A percentile compares a stretch with the other conserved stretches of the same genome.
Conservation (phyloP, 2,113 vertebrate genomes). For the Microtus richardsoni region DNA sequence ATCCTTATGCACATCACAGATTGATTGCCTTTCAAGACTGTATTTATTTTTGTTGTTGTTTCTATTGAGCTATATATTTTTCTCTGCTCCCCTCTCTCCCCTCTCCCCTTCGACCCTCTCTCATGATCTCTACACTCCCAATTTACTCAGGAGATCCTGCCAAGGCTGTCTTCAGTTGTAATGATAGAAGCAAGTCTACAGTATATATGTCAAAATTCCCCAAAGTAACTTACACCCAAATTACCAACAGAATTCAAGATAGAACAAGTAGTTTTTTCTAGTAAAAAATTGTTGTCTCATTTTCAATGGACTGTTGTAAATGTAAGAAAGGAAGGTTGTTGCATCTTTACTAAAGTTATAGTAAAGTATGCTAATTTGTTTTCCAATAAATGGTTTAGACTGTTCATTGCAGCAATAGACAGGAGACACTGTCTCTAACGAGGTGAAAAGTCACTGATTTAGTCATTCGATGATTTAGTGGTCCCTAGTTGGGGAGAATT, state of each 20-base stretch:
- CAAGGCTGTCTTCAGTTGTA: conserved; percentile 3
- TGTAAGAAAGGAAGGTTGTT: not conserved
- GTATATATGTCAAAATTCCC: not conserved
- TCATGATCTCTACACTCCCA: too few relatives aligned
- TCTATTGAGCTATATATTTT: too few relatives aligned
- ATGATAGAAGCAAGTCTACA: not conserved
- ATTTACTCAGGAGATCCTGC: too few relatives aligned
- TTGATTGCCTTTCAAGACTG: not conserved
- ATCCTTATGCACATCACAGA: not conserved
- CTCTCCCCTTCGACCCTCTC: too few relatives aligned
- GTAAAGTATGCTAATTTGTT: conserved; percentile 40
- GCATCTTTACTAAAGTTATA: conserved; percentile 1
- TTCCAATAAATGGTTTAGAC: conserved; percentile 29
- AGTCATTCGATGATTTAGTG: not conserved
- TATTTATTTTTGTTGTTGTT: not conserved
- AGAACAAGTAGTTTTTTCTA: not conserved
- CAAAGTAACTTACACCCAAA: not conserved
- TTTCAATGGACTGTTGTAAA: conserved; percentile 36
- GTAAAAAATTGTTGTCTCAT: not conserved
- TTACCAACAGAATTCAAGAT: not conserved
- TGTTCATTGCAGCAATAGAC: not conserved
- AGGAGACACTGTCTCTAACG: not conserved
- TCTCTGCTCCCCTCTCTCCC: too few relatives aligned
- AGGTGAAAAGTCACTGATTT: not conserved
- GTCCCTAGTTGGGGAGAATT: not conserved